phyloP scores from a whole-genome alignment of 2,888 invertebrate species.

The Hyalella azteca region DNA sequence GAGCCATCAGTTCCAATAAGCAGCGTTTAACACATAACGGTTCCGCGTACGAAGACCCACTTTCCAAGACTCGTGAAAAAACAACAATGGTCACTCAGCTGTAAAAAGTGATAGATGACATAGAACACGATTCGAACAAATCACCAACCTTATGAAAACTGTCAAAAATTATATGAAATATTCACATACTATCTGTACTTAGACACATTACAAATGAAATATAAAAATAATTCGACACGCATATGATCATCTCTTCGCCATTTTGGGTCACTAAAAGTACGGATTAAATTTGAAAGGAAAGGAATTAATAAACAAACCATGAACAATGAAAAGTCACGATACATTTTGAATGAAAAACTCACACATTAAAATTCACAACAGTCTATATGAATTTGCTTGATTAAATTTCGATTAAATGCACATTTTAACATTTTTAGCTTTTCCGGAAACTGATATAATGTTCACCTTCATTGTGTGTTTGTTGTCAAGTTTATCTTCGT shows the following conservation, averaged over 20 bases:
- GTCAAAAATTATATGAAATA: not conserved
- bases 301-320: too few relatives aligned
- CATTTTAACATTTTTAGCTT: too few relatives aligned
- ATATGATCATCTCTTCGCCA: constrained; percentile 19
- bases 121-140: not conserved
- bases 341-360: too few relatives aligned
- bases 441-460: too few relatives aligned
- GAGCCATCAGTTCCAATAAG: not conserved
- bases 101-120: too few relatives aligned
- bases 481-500: too few relatives aligned
- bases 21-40: constrained; percentile 9
- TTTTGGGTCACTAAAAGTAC: constrained; percentile 4
- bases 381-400: too few relatives aligned
- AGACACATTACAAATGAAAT: constrained; percentile 13
- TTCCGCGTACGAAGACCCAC: constrained; percentile 21
- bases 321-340: too few relatives aligned
- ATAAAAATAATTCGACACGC: constrained; percentile 14
- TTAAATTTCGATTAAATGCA: too few relatives aligned
- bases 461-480: too few relatives aligned
- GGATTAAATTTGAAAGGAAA: not conserved
- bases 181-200: constrained; percentile 10
- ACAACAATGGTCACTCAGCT: not conserved
- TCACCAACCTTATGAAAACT: not conserved
- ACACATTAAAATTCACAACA: too few relatives aligned
- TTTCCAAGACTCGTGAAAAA: constrained; percentile 11